Percentiles rank a stretch among this genome's conserved stretches.
Conservation (phyloP, 2,113 vertebrate genomes). For the Otus sunia region DNA sequence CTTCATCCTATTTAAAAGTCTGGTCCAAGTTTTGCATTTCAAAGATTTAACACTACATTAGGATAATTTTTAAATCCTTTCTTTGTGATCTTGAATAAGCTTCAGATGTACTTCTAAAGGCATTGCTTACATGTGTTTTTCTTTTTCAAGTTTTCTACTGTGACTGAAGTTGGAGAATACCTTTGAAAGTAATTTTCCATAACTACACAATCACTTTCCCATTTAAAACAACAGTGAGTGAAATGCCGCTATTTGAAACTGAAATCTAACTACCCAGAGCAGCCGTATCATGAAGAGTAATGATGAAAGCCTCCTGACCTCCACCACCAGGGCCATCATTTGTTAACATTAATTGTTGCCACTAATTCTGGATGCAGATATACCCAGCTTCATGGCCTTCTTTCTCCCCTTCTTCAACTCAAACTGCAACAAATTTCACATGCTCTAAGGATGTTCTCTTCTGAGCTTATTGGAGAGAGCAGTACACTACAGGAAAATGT, state of each 20-base stretch:
- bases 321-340: not conserved
- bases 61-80: not conserved
- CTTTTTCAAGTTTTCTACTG: not conserved
- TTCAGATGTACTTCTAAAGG: not conserved
- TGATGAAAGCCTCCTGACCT: rapidly evolving
- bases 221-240: not conserved
- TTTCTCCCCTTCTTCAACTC: not conserved
- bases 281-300: not conserved
- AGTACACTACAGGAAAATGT: rapidly evolving
- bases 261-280: not conserved
- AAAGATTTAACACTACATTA: not conserved
- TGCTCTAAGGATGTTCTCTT: not conserved
- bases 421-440: rapidly evolving
- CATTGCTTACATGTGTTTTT: not conserved
- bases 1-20: not conserved
- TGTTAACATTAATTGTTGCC: not conserved
- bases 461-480: not conserved
- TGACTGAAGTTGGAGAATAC: not conserved
- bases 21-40: not conserved
- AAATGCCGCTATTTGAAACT: not conserved
- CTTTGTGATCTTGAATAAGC: not conserved
- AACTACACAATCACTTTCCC: not conserved
- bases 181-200: not conserved
- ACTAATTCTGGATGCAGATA: not conserved
- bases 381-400: not conserved